These are phyloP conservation scores for Charaxes varanes DNA, from an alignment of 1,140 invertebrate genomes.

Conservation along the genomic window DNA sequence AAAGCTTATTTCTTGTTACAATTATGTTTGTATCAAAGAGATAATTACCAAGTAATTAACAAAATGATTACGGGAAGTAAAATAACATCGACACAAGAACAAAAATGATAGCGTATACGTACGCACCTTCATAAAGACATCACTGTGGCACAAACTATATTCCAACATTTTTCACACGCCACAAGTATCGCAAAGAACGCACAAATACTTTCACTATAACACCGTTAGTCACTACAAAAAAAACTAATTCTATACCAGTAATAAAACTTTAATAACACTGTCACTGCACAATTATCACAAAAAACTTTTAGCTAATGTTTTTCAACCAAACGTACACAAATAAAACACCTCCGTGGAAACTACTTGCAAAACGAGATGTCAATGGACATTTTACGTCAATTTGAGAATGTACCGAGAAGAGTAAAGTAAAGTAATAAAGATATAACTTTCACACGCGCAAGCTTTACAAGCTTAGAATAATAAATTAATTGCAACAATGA, in stretches of 20 bases:
- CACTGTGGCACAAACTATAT: conserved; percentile 13
- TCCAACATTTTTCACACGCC: conserved; percentile 20
- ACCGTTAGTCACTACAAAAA: conserved; percentile 3
- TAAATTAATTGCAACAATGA: conserved; percentile 1
- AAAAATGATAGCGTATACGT: not conserved
- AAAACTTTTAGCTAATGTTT: conserved; percentile 27
- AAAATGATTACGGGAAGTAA: too few species aligned
- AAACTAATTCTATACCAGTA: conserved; percentile 3
- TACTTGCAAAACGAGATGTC: conserved; percentile 54
- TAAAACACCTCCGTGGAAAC: conserved; percentile 46
- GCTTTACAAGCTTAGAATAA: not conserved
- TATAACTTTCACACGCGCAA: not conserved
- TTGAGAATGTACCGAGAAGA: conserved; percentile 21
- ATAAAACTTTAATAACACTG: conserved; percentile 3
- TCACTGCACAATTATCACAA: conserved; percentile 22
- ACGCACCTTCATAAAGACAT: conserved; percentile 20
- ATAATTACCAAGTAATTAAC: too few species aligned
- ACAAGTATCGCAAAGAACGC: conserved; percentile 13
- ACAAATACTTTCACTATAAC: conserved; percentile 14
- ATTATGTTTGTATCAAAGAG: too few species aligned
- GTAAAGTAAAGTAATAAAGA: not conserved
- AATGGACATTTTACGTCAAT: conserved; percentile 37
- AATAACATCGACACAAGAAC: too few species aligned
- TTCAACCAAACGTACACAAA: conserved; percentile 49
- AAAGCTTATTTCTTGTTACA: too few species aligned